Percentiles rank a stretch among this genome's conserved stretches.
These are phyloP conservation scores for Hippoglossus hippoglossus DNA, from an alignment of 2,797 vertebrate genomes.

Conservation along the genomic window DNA sequence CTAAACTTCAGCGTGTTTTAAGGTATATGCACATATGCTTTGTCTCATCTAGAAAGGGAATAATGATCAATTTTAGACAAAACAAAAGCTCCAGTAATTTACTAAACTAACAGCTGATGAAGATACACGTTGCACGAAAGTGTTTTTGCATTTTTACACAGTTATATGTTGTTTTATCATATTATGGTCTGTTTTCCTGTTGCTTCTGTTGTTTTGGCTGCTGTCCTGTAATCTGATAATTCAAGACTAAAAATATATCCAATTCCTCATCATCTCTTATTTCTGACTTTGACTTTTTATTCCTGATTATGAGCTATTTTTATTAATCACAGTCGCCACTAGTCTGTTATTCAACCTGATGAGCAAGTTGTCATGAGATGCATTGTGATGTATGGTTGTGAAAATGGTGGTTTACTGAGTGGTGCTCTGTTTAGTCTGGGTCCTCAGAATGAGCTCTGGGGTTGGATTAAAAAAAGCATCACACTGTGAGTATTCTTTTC, in stretches of 20 bases:
- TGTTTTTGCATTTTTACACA: too few relatives aligned
- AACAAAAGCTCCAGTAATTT: too few relatives aligned
- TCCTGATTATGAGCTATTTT: slow-evolving; percentile 14
- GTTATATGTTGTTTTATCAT: background rate
- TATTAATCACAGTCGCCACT: background rate
- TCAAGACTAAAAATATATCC: background rate
- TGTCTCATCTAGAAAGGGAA: too few relatives aligned
- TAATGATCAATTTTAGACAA: too few relatives aligned
- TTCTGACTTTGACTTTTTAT: slow-evolving; percentile 6
- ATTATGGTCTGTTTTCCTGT: background rate
- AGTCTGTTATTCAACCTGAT: slow-evolving; percentile 18
- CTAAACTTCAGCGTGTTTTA: too few relatives aligned
- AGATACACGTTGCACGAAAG: background rate
- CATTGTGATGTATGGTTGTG: slow-evolving; percentile 42
- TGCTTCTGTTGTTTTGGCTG: background rate
- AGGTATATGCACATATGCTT: too few relatives aligned
- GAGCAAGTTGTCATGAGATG: slow-evolving; percentile 36
- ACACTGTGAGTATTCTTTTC: slow-evolving; percentile 63
- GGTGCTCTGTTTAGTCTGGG: slow-evolving; percentile 63
- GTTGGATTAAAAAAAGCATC: slow-evolving; percentile 65
- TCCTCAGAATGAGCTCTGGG: slow-evolving; percentile 48
- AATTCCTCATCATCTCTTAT: background rate
- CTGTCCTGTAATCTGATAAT: background rate
- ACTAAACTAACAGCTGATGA: background rate
- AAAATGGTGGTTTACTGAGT: slow-evolving; percentile 48